phyloP scores from a whole-genome alignment of 2,888 invertebrate genomes.

The Melanophora roralis region DNA sequence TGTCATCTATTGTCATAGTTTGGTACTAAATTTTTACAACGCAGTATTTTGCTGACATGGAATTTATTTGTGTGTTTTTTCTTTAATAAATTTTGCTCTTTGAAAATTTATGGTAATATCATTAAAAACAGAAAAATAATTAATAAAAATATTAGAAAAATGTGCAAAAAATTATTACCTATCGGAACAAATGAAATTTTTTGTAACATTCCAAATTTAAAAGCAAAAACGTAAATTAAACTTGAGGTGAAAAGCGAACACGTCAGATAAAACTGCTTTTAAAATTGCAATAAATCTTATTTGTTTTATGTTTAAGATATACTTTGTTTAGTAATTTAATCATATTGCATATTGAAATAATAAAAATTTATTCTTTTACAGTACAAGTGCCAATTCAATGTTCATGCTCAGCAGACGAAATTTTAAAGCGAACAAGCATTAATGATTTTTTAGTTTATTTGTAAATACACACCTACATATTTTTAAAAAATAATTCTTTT shows the following conservation, averaged over 20 bases:
- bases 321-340: neutral
- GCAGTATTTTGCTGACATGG: constrained; percentile 69
- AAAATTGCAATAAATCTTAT: constrained; percentile 32
- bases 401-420: constrained; percentile 34
- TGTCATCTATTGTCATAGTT: neutral
- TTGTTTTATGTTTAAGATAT: too few species aligned
- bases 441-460: too few species aligned
- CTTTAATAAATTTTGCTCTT: constrained; percentile 67
- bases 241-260: constrained; percentile 35
- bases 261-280: constrained; percentile 41
- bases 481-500: neutral
- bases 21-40: constrained; percentile 39
- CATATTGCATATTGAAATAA: neutral
- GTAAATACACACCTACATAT: neutral
- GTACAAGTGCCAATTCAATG: constrained; percentile 57
- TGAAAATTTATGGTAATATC: constrained; percentile 67
- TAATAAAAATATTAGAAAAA: neutral
- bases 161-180: too few species aligned
- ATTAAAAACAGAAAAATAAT: neutral
- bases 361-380: constrained; percentile 20
- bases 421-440: neutral
- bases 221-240: constrained; percentile 1
- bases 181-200: neutral
- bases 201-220: neutral
- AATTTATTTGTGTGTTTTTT: constrained; percentile 68